Evolutionary conservation across 2,113 vertebrate species (phyloP).

Genomic region (Potamarius usumacintae): DNA sequence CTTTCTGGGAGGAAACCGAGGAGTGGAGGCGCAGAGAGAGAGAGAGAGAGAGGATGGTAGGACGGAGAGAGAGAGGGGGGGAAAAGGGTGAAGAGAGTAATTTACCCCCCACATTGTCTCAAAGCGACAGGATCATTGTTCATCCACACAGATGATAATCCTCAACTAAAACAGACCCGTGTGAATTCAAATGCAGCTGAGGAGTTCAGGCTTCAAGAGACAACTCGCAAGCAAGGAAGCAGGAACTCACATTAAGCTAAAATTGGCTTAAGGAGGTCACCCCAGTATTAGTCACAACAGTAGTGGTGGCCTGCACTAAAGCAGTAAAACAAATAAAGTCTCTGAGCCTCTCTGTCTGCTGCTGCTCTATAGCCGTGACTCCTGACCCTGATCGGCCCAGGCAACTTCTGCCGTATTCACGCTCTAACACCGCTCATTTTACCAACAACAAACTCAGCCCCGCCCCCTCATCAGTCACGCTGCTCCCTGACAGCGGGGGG

Average conservation of each 20-base stretch:
- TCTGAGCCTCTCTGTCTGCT: constrained; percentile 7
- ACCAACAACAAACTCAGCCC: constrained; percentile 85
- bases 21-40: neutral
- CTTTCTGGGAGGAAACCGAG: constrained; percentile 22
- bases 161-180: neutral
- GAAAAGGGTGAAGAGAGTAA: neutral
- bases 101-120: constrained; percentile 7
- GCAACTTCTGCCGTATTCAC: constrained; percentile 81
- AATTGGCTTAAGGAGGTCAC: neutral
- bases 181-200: constrained; percentile 4
- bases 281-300: neutral
- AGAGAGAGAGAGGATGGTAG: neutral
- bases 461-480: constrained; percentile 89
- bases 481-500: constrained; percentile 81
- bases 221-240: neutral
- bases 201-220: neutral
- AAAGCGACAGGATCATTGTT: constrained; percentile 16
- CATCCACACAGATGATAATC: constrained; percentile 20
- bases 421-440: constrained; percentile 87
- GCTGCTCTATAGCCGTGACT: constrained; percentile 58
- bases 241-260: neutral
- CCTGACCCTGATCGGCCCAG: constrained; percentile 71
- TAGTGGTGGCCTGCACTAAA: neutral
- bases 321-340: constrained; percentile 36
- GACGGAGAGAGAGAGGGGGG: neutral